phyloP scores from a whole-genome alignment of 2,797 vertebrate species.

The Pangasius sanitwongsei region DNA sequence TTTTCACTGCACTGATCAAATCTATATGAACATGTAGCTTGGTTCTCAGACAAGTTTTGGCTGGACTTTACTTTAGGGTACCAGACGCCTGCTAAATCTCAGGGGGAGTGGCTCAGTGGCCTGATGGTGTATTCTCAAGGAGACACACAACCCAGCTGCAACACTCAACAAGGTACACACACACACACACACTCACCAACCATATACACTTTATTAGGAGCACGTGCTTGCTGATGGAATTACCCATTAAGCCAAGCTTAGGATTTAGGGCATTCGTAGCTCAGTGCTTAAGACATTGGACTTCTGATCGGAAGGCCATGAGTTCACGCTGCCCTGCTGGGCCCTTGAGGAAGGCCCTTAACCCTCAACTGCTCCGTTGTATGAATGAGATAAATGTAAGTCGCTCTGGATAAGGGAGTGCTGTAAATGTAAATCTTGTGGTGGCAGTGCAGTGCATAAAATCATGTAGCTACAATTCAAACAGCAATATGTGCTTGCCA shows the following conservation, averaged over 20 bases:
- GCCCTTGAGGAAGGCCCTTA: background rate
- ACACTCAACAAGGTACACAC: constrained; percentile 66
- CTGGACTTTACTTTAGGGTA: constrained; percentile 63
- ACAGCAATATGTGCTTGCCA: background rate
- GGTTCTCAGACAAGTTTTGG: background rate
- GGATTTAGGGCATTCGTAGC: too few relatives aligned
- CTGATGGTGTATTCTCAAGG: constrained; percentile 70
- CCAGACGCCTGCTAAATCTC: constrained; percentile 65
- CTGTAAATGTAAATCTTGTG: background rate
- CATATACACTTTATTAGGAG: background rate
- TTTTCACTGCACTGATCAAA: background rate
- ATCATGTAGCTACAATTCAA: background rate
- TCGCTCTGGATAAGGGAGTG: background rate
- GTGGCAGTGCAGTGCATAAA: background rate
- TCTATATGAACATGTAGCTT: background rate
- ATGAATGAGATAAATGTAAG: background rate
- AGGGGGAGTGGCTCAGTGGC: constrained; percentile 73
- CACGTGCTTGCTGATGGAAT: background rate
- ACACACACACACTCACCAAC: background rate
- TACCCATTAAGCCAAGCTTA: background rate
- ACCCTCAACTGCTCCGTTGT: background rate
- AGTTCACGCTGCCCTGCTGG: background rate
- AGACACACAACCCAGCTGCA: constrained; percentile 60
- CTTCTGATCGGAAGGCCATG: background rate
- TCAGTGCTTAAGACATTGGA: background rate